These are phyloP conservation scores for Netelia inedita DNA, from an alignment of 2,888 invertebrate genomes.

Conservation along the genomic window DNA sequence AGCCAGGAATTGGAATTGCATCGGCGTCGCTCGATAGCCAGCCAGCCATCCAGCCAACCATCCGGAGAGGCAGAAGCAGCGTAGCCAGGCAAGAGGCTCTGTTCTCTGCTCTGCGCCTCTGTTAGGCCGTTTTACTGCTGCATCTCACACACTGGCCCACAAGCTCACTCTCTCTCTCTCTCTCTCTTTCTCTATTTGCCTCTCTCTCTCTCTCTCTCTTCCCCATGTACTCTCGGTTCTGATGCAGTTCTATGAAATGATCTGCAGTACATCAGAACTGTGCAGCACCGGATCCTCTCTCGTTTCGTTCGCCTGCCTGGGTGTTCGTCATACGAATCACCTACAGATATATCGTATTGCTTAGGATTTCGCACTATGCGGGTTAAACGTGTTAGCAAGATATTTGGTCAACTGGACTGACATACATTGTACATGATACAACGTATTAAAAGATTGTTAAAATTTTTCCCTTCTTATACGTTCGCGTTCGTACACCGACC, in stretches of 20 bases:
- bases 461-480: too few species aligned
- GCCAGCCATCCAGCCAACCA: slow-evolving; percentile 79
- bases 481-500: too few species aligned
- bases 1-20: slow-evolving; percentile 85
- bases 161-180: slow-evolving; percentile 38
- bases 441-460: too few species aligned
- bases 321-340: slow-evolving; percentile 51
- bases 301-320: slow-evolving; percentile 9
- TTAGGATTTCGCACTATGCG: slow-evolving; percentile 51
- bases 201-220: slow-evolving; percentile 32
- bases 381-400: not conserved
- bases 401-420: not conserved
- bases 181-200: slow-evolving; percentile 48
- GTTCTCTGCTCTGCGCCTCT: slow-evolving; percentile 70
- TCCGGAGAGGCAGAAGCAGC: slow-evolving; percentile 50
- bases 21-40: slow-evolving; percentile 85
- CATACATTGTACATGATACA: slow-evolving; percentile 23
- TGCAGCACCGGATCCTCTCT: slow-evolving; percentile 15
- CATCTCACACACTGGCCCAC: slow-evolving; percentile 63
- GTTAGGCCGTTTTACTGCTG: slow-evolving; percentile 73
- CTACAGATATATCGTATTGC: slow-evolving; percentile 18
- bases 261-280: slow-evolving; percentile 46
- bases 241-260: slow-evolving; percentile 45
- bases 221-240: slow-evolving; percentile 43
- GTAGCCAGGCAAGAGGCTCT: slow-evolving; percentile 57